A percentile compares a stretch with the other conserved stretches of the same genome.
These are phyloP conservation scores for Plutella xylostella DNA, from an alignment of 2,888 invertebrate genomes.

Conservation along the genomic window DNA sequence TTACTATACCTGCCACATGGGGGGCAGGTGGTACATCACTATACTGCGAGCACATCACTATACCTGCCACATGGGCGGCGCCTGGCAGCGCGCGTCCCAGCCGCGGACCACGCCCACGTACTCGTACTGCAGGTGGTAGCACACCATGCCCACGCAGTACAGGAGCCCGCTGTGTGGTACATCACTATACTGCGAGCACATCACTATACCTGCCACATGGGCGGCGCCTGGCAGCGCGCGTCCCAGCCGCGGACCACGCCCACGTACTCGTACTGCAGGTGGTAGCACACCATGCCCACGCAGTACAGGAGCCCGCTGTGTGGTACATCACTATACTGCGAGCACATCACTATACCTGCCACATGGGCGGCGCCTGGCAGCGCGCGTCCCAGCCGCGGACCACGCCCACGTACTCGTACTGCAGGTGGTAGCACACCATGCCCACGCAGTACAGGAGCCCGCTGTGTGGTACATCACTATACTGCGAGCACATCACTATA, in stretches of 20 bases:
- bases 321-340: too few species aligned
- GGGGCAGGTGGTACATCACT: constrained; percentile 45
- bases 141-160: constrained; percentile 79
- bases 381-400: constrained; percentile 77
- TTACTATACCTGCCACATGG: constrained; percentile 65
- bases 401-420: constrained; percentile 74
- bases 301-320: too few species aligned
- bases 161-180: constrained; percentile 33
- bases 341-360: too few species aligned
- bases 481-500: too few species aligned
- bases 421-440: constrained; percentile 76
- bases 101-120: constrained; percentile 78
- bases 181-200: too few species aligned
- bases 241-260: constrained; percentile 83
- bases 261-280: constrained; percentile 70
- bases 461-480: too few species aligned
- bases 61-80: constrained; percentile 64
- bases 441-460: too few species aligned
- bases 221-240: constrained; percentile 53
- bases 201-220: constrained; percentile 69
- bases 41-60: constrained; percentile 9
- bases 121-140: constrained; percentile 71
- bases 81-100: constrained; percentile 73
- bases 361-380: constrained; percentile 63
- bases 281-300: constrained; percentile 79